Conservation (phyloP, 2,888 invertebrate species). For the Nomada fucata region DNA sequence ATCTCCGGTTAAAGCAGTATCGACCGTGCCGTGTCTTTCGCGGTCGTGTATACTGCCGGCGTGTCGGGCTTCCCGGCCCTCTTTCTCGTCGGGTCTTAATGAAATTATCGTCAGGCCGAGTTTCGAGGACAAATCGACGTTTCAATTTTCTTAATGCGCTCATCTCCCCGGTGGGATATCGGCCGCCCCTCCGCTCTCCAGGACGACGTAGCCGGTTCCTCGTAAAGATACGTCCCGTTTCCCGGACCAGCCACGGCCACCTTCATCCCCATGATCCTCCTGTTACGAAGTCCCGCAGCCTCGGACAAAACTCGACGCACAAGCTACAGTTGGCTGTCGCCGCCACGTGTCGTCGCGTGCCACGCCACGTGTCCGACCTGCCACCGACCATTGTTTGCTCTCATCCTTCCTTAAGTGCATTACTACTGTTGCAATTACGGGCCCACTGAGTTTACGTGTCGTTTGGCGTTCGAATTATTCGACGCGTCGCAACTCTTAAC, state of each 20-base stretch:
- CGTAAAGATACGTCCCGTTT: conserved; percentile 48
- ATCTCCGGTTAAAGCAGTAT: conserved; percentile 65
- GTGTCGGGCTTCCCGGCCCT: conserved; percentile 30
- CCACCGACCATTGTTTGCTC: conserved; percentile 68
- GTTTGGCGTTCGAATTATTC: conserved; percentile 23
- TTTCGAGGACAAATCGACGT: conserved; percentile 83
- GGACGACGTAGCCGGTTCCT: conserved; percentile 59
- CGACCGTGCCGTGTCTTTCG: conserved; percentile 63
- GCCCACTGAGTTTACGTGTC: conserved; percentile 59
- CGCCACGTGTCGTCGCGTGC: conserved; percentile 80
- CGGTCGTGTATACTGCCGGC: conserved; percentile 40
- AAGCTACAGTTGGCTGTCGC: conserved; percentile 69
- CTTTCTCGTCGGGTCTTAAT: conserved; percentile 71
- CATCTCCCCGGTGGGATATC: conserved; percentile 72
- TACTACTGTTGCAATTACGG: conserved; percentile 73
- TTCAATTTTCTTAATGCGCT: conserved; percentile 84
- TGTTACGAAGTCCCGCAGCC: conserved; percentile 35
- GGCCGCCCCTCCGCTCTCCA: conserved; percentile 32
- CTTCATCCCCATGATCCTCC: conserved; percentile 10
- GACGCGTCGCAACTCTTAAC: neutral
- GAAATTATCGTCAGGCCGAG: conserved; percentile 80
- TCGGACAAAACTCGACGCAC: conserved; percentile 37
- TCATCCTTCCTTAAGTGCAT: conserved; percentile 76
- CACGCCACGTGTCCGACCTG: conserved; percentile 78
- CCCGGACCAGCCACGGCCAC: neutral